A percentile compares a stretch with the other conserved stretches of the same genome.
phyloP scores from a whole-genome alignment of 2,797 vertebrate genomes.

The Mormyrops boulengeri region DNA sequence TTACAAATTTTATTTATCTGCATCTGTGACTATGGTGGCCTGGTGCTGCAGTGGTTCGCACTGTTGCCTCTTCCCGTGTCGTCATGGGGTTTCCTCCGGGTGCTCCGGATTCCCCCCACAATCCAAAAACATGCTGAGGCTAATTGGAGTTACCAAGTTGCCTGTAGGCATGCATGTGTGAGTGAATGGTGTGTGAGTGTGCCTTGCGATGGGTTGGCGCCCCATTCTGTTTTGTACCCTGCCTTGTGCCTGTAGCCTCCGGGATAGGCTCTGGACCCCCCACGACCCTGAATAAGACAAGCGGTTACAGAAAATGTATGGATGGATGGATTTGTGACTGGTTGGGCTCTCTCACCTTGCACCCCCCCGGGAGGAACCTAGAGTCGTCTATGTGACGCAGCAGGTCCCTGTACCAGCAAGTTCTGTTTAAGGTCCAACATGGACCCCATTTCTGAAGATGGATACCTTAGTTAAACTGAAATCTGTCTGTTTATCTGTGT shows the following conservation, averaged over 20 bases:
- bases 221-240: background rate
- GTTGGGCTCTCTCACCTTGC: background rate
- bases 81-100: background rate
- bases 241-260: background rate
- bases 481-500: background rate
- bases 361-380: background rate
- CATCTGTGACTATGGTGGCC: background rate
- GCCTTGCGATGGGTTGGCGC: background rate
- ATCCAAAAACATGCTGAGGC: background rate
- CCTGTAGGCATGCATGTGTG: background rate
- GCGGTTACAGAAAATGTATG: background rate
- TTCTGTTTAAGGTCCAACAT: background rate
- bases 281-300: background rate
- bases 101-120: background rate
- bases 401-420: background rate
- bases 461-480: background rate
- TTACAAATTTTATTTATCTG: background rate
- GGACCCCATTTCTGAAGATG: background rate
- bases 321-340: background rate
- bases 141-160: background rate
- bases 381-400: background rate
- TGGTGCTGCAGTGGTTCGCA: background rate
- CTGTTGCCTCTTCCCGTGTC: background rate
- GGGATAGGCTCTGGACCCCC: background rate
- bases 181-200: background rate